These are phyloP conservation scores for Drosophila rellima DNA, from an alignment of 2,888 invertebrate species.

Conservation along the genomic window DNA sequence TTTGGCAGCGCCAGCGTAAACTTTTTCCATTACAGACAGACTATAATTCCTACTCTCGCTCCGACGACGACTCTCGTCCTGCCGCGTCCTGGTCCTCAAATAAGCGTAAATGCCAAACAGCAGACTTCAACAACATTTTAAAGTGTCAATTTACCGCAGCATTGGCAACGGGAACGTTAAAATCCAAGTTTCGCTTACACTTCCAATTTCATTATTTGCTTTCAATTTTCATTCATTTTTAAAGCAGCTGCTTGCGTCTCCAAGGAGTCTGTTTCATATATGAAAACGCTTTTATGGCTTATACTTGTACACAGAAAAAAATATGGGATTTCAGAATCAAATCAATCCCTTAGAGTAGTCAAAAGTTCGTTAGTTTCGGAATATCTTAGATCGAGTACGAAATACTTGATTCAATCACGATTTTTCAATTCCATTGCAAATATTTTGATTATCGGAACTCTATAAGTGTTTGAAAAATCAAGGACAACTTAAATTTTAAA, in stretches of 20 bases:
- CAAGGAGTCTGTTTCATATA: conserved; percentile 42
- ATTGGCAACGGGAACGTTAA: conserved; percentile 57
- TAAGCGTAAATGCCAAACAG: conserved; percentile 77
- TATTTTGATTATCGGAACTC: too few species aligned
- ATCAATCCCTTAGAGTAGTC: too few species aligned
- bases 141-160: conserved; percentile 84
- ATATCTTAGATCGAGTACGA: too few species aligned
- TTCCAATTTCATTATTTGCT: conserved; percentile 75
- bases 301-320: not conserved
- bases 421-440: too few species aligned
- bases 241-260: conserved; percentile 47
- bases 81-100: conserved; percentile 29
- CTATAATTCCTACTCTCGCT: conserved; percentile 35
- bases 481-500: too few species aligned
- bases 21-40: conserved; percentile 80
- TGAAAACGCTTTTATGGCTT: conserved; percentile 26
- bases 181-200: conserved; percentile 68
- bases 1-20: conserved; percentile 64
- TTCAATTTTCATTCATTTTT: conserved; percentile 67
- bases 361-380: too few species aligned
- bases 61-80: conserved; percentile 1
- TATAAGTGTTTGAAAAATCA: too few species aligned
- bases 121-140: conserved; percentile 80
- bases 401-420: too few species aligned
- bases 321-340: too few species aligned